These are phyloP conservation scores for Psittacara wagleri DNA, from an alignment of 2,113 vertebrate species.

Conservation along the genomic window DNA sequence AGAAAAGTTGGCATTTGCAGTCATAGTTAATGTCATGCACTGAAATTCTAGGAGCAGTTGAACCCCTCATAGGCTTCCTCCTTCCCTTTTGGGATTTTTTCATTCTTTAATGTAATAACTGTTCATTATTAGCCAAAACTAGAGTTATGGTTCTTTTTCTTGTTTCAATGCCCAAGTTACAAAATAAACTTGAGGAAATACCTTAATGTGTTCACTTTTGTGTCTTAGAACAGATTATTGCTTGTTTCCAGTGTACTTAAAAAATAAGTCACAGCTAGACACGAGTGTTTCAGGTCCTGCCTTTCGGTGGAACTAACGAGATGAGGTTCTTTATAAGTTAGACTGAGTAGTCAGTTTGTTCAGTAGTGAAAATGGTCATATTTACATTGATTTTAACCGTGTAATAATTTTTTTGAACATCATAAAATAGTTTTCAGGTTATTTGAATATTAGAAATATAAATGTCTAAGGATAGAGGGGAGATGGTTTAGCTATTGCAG, in stretches of 20 bases:
- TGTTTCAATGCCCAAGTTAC: not conserved
- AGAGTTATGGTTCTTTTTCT: not conserved
- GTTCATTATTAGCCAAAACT: not conserved
- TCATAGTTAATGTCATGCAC: not conserved
- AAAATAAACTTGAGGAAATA: not conserved
- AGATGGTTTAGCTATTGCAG: not conserved
- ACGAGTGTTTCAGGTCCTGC: not conserved
- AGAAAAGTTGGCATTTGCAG: not conserved
- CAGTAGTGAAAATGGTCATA: not conserved
- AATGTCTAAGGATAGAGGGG: not conserved
- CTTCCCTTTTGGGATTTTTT: not conserved
- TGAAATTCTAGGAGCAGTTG: not conserved
- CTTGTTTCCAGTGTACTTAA: not conserved
- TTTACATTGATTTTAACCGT: conserved; percentile 4
- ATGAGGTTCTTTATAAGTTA: not conserved
- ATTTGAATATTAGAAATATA: not conserved
- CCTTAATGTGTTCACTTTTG: not conserved
- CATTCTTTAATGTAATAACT: not conserved
- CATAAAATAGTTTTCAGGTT: not conserved
- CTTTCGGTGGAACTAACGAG: not conserved
- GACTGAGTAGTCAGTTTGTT: not conserved
- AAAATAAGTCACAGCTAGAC: not conserved
- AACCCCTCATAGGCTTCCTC: not conserved
- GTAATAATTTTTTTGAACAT: not conserved
- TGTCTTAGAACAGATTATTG: not conserved